Base-by-base conservation (phyloP, 2,797 vertebrate species). In the Anabacerthia variegaticeps region DNA sequence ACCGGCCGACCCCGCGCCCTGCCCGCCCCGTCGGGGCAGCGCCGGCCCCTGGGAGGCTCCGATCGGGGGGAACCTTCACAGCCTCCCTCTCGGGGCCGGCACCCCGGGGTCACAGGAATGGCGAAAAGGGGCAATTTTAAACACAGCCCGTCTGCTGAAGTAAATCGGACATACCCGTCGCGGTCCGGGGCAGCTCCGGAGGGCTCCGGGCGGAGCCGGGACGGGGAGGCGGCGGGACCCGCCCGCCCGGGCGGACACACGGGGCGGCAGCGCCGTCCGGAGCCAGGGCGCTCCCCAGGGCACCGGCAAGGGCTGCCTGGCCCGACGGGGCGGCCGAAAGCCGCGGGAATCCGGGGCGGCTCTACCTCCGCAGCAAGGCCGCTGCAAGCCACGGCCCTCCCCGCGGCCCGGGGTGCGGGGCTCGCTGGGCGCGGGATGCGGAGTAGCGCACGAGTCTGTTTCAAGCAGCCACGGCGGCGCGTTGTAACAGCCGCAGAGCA, bases 121-220 rank as follows among this genome's bases (percentile, higher is more conserved):
- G 56, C 56, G 63, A 12, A 43, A 56, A 44, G n/a, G n/a, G 56
- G 14, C n/a, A 56, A 23, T 12, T 83, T 63, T 69, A 13, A 44
- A 76, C 49, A 41, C 41, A 16, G 5, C 2, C 26, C 4, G 4
- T 17, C 28, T 21, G n/a, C 71, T 12, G 23, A 43, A 54, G 23
- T 11, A 36, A 55, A 28, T 22, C 27, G 9, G 10, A 12, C 26
- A 1, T 3, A 0, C 1, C 7, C 20, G 15, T 36, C 8, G n/a
- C 27, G 13, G 10, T 27, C 27, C 23, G 6, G 3, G 24, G 3
- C 1, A 27, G 28, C n/a, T 26, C 41, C n/a, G 16, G 16, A 46
- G 1, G n/a, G 22, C 30, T 22, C 36, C 24, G 17, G 32, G 55
- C 39, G 26, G 9, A 9, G 28, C 56, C 1, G 24, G 10, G 43